A percentile compares a stretch with the other conserved stretches of the same genome.
Evolutionary conservation across 2,888 invertebrate species (phyloP).

Genomic region (Caradrina kadenii): DNA sequence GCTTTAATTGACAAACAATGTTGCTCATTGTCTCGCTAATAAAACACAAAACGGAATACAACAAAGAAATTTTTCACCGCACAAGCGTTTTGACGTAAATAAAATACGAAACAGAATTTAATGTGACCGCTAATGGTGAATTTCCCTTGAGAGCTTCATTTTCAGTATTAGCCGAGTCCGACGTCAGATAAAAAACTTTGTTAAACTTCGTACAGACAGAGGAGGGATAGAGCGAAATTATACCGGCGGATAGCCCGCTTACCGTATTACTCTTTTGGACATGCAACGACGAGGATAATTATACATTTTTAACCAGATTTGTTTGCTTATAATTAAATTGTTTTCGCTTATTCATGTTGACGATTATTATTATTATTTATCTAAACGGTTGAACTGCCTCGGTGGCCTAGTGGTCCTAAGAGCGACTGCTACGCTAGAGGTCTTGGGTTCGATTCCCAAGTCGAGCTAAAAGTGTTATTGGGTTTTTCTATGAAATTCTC

Average conservation of each 20-base stretch:
- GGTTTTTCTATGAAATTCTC: too few species aligned
- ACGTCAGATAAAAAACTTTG: slow-evolving; percentile 72
- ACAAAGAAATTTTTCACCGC: slow-evolving; percentile 61
- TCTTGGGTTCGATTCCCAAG: too few species aligned
- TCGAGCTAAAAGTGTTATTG: too few species aligned
- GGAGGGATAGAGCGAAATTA: slow-evolving; percentile 69
- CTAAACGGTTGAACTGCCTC: too few species aligned
- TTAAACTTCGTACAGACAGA: slow-evolving; percentile 69
- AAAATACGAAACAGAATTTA: slow-evolving; percentile 82
- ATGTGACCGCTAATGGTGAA: slow-evolving; percentile 84
- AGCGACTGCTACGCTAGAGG: too few species aligned
- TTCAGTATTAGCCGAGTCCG: slow-evolving; percentile 72
- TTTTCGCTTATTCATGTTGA: slow-evolving; percentile 7
- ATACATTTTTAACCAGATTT: slow-evolving; percentile 25
- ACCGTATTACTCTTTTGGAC: slow-evolving; percentile 27
- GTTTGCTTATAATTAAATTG: slow-evolving; percentile 15
- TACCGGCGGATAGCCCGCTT: slow-evolving; percentile 38
- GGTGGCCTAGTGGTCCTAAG: too few species aligned
- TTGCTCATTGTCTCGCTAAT: slow-evolving; percentile 8
- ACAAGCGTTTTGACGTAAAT: slow-evolving; percentile 71
- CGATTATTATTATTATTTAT: too few species aligned
- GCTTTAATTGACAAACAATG: slow-evolving; percentile 15
- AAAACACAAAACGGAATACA: slow-evolving; percentile 28
- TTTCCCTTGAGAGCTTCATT: slow-evolving; percentile 85
- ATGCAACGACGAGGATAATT: slow-evolving; percentile 24